Base-by-base conservation (phyloP, 2,888 invertebrate genomes). In the Synergus itoensis region DNA sequence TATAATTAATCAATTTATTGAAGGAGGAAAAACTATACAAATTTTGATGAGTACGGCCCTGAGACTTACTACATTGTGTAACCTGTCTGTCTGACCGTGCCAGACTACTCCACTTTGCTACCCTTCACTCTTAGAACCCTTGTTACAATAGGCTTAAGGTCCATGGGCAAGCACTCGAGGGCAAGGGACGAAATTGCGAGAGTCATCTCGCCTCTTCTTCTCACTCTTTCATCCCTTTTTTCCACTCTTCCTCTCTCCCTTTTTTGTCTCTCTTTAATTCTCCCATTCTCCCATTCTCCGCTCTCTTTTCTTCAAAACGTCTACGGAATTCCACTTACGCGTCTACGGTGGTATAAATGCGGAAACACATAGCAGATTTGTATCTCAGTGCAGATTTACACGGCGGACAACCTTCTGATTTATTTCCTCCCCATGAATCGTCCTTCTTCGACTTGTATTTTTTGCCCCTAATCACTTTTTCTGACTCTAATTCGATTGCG, bases 41-140 rank as follows among this genome's bases (percentile, higher is more conserved):
- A 16, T 67, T 45, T 67, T 43, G 11, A 45, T 43, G 43, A 36
- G 36, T 36, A 28, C 48, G 28, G 36, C 48, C 53, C 48, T 69
- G 69, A 28, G 64, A 21, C 21, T 43, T 45, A 36, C 40, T 60
- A 21, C 62, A 57, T 67, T 76, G 43, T 67, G 65, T 78, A 60
- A 78, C 77, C 76, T 60, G 79, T 62, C 69, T 45, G 85, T 80
- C 86, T 86, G 85, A 86, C 85, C 81, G 83, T 83, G 79, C 77
- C 80, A 77, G 83, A 84, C 83, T 82, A 80, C 79, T 84, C 81
- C 80, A 86, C 84, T 86, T 82, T 69, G 79, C 67, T 79, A 82
- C 80, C 79, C 80, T 80, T 81, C 78, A 79, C 45, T 79, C 28
- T 73, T 18, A 73, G 48, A 73, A 73, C 73, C 53, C 73, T 73